Percentiles rank a stretch among this genome's conserved stretches.
These are phyloP conservation scores for Phocides pigmalion DNA, from an alignment of 1,140 invertebrate genomes.

Conservation along the genomic window DNA sequence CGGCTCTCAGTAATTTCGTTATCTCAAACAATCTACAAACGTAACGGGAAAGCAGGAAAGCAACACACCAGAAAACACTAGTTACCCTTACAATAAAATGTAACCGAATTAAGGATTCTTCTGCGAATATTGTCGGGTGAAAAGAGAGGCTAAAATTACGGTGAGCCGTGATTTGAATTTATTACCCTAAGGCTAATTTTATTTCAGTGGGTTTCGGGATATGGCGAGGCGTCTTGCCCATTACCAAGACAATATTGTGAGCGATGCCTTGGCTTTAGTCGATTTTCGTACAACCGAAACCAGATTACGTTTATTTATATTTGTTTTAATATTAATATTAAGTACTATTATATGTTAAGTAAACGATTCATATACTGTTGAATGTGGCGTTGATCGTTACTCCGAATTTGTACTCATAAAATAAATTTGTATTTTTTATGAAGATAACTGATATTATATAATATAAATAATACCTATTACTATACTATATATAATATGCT, in stretches of 20 bases:
- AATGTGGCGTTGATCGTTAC: too few species aligned
- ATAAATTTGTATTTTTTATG: too few species aligned
- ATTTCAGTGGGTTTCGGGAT: conserved; percentile 59
- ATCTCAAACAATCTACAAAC: conserved; percentile 37
- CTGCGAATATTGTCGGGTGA: conserved; percentile 61
- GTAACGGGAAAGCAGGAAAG: conserved; percentile 33
- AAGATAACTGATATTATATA: too few species aligned
- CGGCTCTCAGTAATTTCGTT: conserved; percentile 43
- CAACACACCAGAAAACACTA: conserved; percentile 52
- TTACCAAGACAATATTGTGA: conserved; percentile 64
- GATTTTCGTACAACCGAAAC: conserved; percentile 55
- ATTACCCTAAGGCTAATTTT: conserved; percentile 73
- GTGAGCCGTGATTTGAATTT: conserved; percentile 72
- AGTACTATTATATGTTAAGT: too few species aligned
- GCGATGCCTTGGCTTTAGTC: conserved; percentile 43
- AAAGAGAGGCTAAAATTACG: conserved; percentile 67
- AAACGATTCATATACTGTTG: too few species aligned
- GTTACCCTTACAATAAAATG: conserved; percentile 58
- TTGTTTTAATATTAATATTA: too few species aligned
- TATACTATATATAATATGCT: too few species aligned
- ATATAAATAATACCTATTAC: too few species aligned
- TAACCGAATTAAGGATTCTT: conserved; percentile 68
- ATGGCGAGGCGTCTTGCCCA: conserved; percentile 53
- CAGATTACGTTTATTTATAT: too few species aligned
- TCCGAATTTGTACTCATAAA: too few species aligned